A percentile compares a stretch with the other conserved stretches of the same genome.
Conservation (phyloP, 1,140 invertebrate genomes). For the Zaprionus camerounensis region DNA sequence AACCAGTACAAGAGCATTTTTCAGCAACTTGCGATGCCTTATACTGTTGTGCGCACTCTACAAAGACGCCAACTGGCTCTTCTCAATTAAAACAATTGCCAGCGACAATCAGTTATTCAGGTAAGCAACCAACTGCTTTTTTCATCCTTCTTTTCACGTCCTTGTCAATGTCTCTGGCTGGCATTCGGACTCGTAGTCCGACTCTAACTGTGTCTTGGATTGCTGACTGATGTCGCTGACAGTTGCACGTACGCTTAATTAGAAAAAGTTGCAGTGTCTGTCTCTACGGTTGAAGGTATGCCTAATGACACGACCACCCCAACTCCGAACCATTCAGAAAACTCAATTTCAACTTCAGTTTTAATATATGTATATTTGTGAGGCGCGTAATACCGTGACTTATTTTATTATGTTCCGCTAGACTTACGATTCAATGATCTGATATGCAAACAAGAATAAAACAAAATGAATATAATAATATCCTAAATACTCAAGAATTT, state of each 20-base stretch:
- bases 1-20: conserved; percentile 7
- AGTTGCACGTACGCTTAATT: conserved; percentile 80
- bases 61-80: conserved; percentile 22
- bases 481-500: too few relatives aligned
- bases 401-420: too few relatives aligned
- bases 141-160: background rate
- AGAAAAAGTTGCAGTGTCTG: conserved; percentile 74
- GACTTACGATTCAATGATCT: too few relatives aligned
- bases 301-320: background rate
- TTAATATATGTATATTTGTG: too few relatives aligned
- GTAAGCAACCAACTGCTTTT: background rate
- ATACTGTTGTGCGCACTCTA: conserved; percentile 1
- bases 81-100: conserved; percentile 82
- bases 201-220: background rate
- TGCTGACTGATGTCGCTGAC: conserved; percentile 64
- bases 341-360: too few relatives aligned
- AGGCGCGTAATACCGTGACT: too few relatives aligned
- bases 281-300: conserved; percentile 32
- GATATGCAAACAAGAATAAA: too few relatives aligned
- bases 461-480: too few relatives aligned
- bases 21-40: conserved; percentile 3
- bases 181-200: background rate
- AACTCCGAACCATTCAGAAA: too few relatives aligned
- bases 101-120: conserved; percentile 78
- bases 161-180: conserved; percentile 18